phyloP scores from a whole-genome alignment of 2,888 invertebrate genomes.

The Poecilus cupreus region DNA sequence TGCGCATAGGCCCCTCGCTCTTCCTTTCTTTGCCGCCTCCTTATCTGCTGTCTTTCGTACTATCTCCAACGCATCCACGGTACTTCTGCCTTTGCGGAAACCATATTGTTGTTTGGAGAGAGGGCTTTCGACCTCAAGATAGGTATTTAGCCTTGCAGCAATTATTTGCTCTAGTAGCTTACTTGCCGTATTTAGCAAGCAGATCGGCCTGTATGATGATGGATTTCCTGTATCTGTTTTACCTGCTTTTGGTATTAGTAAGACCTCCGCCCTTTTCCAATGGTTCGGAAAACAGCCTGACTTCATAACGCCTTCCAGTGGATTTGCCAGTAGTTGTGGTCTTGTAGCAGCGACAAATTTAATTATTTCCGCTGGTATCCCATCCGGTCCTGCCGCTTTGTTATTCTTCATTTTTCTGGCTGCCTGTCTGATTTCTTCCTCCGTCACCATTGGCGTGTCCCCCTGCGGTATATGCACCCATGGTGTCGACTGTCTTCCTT shows the following conservation, averaged over 20 bases:
- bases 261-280: constrained; percentile 60
- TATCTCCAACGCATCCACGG: constrained; percentile 5
- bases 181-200: constrained; percentile 63
- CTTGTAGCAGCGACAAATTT: not conserved
- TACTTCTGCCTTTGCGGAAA: constrained; percentile 62
- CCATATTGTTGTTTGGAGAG: constrained; percentile 61
- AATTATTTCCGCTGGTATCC: not conserved
- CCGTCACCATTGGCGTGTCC: not conserved
- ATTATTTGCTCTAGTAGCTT: constrained; percentile 65
- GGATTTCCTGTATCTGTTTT: constrained; percentile 44
- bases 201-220: constrained; percentile 62
- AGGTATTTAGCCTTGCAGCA: constrained; percentile 61
- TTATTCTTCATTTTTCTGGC: constrained; percentile 7
- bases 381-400: constrained; percentile 27
- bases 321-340: not conserved
- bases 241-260: constrained; percentile 60
- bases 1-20: not conserved
- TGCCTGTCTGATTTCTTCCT: constrained; percentile 1
- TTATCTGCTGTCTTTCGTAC: not conserved
- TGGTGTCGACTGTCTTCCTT: not conserved
- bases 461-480: not conserved
- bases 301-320: constrained; percentile 34
- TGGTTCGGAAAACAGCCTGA: constrained; percentile 37
- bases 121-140: constrained; percentile 55
- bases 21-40: not conserved